Evolutionary conservation across 2,888 invertebrate genomes (phyloP).

Genomic region (Spodoptera littoralis): DNA sequence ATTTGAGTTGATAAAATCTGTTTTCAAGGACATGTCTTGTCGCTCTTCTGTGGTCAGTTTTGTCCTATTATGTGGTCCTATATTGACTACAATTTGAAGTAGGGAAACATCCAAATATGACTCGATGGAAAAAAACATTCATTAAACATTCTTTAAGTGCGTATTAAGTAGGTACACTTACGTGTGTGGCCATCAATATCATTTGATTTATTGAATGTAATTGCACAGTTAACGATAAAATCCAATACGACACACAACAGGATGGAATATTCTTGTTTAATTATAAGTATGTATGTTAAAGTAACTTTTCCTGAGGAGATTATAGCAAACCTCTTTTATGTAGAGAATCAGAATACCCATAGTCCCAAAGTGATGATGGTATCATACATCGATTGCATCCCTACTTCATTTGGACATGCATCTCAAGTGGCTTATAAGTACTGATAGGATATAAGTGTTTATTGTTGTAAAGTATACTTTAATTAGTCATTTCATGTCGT

Average conservation of each 20-base stretch:
- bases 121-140: too few species aligned
- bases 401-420: conserved; percentile 1
- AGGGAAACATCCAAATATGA: too few species aligned
- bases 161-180: not conserved
- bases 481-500: conserved; percentile 1
- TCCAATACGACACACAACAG: conserved; percentile 13
- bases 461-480: not conserved
- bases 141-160: too few species aligned
- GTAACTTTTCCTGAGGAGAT: too few species aligned
- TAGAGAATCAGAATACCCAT: too few species aligned
- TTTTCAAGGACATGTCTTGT: conserved; percentile 36
- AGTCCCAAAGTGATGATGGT: too few species aligned
- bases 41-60: conserved; percentile 20
- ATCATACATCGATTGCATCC: not conserved
- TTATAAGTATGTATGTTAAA: not conserved
- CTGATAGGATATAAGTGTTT: conserved; percentile 5
- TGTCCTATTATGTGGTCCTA: conserved; percentile 12
- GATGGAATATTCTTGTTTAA: conserved; percentile 8
- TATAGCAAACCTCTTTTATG: too few species aligned
- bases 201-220: conserved; percentile 25
- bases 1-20: conserved; percentile 39
- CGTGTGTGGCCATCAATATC: not conserved
- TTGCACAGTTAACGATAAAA: conserved; percentile 11
- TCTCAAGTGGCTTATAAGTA: not conserved
- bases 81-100: too few species aligned